These are phyloP conservation scores for Corvus cornix DNA, from an alignment of 2,113 vertebrate genomes.

Conservation along the genomic window DNA sequence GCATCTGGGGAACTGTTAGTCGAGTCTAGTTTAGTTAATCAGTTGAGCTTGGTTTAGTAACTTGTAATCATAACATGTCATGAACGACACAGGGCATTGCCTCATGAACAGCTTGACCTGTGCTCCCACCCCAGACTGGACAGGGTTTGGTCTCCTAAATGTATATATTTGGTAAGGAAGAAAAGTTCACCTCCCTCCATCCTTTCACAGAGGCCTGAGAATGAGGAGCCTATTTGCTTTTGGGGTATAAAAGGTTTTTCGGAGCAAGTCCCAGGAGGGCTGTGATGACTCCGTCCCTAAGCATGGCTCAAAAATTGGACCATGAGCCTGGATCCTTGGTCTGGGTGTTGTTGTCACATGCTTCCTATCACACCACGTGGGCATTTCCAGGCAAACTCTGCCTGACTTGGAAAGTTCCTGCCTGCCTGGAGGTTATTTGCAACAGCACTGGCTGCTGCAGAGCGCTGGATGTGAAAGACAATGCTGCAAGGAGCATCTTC, in stretches of 20 bases:
- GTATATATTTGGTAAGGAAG: not conserved
- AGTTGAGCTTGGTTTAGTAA: not conserved
- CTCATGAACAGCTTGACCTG: not conserved
- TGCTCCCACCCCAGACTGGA: not conserved
- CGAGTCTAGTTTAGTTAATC: not conserved
- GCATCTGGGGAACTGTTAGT: not conserved
- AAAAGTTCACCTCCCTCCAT: not conserved
- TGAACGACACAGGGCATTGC: not conserved
- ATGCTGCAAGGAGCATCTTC: not conserved
- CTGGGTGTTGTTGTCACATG: accelerated
- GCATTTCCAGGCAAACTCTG: not conserved
- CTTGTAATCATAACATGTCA: not conserved
- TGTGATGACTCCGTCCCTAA: not conserved
- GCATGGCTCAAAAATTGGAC: not conserved
- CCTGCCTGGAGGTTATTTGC: not conserved
- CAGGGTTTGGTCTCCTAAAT: not conserved
- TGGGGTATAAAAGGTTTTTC: not conserved
- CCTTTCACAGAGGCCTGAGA: not conserved
- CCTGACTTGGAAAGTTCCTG: not conserved
- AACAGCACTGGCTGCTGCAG: not conserved
- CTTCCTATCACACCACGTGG: not conserved
- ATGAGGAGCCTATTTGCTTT: not conserved
- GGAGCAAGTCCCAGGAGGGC: not conserved
- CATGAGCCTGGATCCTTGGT: not conserved
- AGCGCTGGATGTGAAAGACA: not conserved